Conservation (phyloP, 23 tunicate species). For the Trididemnum miniatum region DNA sequence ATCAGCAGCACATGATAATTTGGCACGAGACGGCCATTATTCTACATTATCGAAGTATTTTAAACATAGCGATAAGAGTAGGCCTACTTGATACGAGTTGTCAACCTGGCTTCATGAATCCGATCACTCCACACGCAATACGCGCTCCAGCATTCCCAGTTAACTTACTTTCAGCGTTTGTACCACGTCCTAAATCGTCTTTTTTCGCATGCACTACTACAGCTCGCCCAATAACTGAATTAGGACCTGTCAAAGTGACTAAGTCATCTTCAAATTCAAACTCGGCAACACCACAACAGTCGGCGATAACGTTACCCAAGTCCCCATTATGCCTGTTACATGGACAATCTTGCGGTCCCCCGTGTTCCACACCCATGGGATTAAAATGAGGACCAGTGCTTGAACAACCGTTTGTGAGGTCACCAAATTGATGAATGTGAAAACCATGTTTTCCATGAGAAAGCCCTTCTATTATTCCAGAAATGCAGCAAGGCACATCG, state of each 20-base stretch:
- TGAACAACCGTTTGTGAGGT: constrained; percentile 60
- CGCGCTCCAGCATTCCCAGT: constrained; percentile 90
- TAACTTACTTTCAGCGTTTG: constrained; percentile 46
- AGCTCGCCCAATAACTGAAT: constrained; percentile 82
- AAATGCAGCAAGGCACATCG: constrained; percentile 36
- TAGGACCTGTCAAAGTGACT: constrained; percentile 49
- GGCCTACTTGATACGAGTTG: too few relatives aligned
- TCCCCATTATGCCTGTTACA: constrained; percentile 70
- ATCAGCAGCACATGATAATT: too few relatives aligned
- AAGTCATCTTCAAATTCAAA: constrained; percentile 54
- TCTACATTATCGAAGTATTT: too few relatives aligned
- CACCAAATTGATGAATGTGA: constrained; percentile 86
- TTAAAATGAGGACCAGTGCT: constrained; percentile 90
- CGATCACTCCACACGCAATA: constrained; percentile 89
- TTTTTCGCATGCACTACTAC: constrained; percentile 78
- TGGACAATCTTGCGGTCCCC: constrained; percentile 44
- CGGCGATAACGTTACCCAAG: constrained; percentile 77
- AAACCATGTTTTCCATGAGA: constrained; percentile 82
- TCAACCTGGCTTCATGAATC: constrained; percentile 33
- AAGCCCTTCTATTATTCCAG: constrained; percentile 29
- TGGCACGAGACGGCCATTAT: too few relatives aligned
- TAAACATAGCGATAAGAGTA: too few relatives aligned
- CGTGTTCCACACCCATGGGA: constrained; percentile 59
- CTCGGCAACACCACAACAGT: constrained; percentile 41
- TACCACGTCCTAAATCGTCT: constrained; percentile 80